Base-by-base conservation (phyloP, 2,888 invertebrate genomes). In the Clanis bilineata region DNA sequence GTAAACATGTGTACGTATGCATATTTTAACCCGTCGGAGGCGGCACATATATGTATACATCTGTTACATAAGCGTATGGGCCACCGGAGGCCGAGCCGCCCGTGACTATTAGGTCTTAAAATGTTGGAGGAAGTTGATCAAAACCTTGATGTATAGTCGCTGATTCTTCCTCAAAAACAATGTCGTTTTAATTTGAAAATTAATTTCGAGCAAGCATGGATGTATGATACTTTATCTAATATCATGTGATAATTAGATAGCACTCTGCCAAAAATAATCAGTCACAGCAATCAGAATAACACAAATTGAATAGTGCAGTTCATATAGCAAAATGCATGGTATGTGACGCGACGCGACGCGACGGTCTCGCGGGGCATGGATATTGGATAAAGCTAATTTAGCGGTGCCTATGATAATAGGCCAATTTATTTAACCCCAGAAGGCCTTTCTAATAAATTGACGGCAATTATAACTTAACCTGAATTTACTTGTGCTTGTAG, bases 341-440 rank as follows among this genome's bases (percentile, higher is more conserved):
- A 66, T 65, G 68, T n/a, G 59, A 54, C 38, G 51, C 41, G 39
- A 23, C 41, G 41, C 32, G 15, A 3, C 15, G 39, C 43, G 32
- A 3, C 43, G 22, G 28, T 32, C 56, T 64, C 70, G 63, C 65
- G 73, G 73, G 71, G 72, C 62, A 63, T 74, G 64, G 71, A 72
- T 74, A 72, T 72, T 65, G 68, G 73, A 71, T 73, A 60, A 66
- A 70, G 68, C 70, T 73, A 73, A 73, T 78, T 78, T 70, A 62
- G 62, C 63, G 23, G 63, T 51, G 64, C 43, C 63, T 68, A 64
- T 68, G 70, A 70, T 73, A 70, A 70, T 70, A 68, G 67, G 57
- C 59, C 69, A 70, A 73, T 74, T 72, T 67, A 71, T 72, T 73
- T 71, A 67, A 68, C 58, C 66, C 64, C 64, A 58, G 59, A 60